Evolutionary conservation across 1,140 invertebrate genomes (phyloP), one percentile per base, ranked within the genome.

Genomic region (Heliconius hewitsoni): DNA sequence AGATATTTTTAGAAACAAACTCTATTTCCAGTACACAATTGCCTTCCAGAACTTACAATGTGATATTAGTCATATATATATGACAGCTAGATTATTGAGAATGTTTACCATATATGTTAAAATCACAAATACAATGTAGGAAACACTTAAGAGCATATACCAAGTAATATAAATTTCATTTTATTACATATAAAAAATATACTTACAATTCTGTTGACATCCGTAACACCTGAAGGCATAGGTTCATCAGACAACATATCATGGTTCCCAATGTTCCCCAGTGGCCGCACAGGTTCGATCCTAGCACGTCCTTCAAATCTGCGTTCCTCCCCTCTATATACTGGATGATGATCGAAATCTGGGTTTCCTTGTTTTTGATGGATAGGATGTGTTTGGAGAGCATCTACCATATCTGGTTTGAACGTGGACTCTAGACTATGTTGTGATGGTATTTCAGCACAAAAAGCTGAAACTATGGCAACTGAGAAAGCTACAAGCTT

Each of bases 191-290:
- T 66, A 19, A 37, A 30, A 23, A 74, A n/a, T 50, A 50, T 79
- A 90, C 90, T 92, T 87, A 93, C 91, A 76, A 84, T 81, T 86
- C 85, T 90, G n/a, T 90, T 88, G 19, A 87, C 78, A 82, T 91
- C 90, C 57, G 88, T 83, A 42, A 80, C 71, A 19, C 39, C 73
- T 18, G 79, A 50, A 39, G 81, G 23, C 18, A 76, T 60, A 16
- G 91, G 89, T 75, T 90, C 89, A 78, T 94, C 91, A 71, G 90
- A 84, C 71, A 94, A 71, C 92, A 94, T 93, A 39, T 92, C 89
- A 82, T 93, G 86, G 73, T 90, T 90, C 8, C 88, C 87, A 70
- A 89, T 78, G 8, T 86, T 82, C 50, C 85, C 87, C 34, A 57
- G 75, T 46, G 90, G 60, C 50, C 83, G 87, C 8, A 92, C 89